Conservation (phyloP, 2,113 vertebrate genomes). For the Parus major region DNA sequence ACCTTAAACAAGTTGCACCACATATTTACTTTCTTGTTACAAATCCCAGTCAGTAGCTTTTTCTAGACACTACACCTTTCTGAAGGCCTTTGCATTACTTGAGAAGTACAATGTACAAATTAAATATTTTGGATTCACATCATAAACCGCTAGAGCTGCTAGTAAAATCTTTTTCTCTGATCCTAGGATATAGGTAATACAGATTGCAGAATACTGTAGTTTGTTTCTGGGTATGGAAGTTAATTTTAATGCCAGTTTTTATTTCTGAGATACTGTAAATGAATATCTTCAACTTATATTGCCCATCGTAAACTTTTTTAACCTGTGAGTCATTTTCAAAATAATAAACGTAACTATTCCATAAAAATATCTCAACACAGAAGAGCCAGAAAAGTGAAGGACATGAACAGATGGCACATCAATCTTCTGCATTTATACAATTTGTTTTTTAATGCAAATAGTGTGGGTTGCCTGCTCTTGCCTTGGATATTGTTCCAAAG, state of each 20-base stretch:
- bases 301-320: conserved; percentile 83
- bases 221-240: conserved; percentile 28
- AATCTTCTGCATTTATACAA: conserved; percentile 88
- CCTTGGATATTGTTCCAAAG: conserved; percentile 86
- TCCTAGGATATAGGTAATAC: background rate
- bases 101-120: background rate
- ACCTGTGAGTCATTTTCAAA: conserved; percentile 85
- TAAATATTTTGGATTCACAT: conserved; percentile 13
- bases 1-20: background rate
- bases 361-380: conserved; percentile 87
- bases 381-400: conserved; percentile 85
- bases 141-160: background rate
- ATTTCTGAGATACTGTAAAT: conserved; percentile 66
- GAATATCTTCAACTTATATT: conserved; percentile 77
- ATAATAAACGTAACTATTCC: conserved; percentile 86
- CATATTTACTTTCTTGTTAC: background rate
- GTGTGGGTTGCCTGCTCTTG: conserved; percentile 84
- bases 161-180: conserved; percentile 11
- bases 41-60: background rate
- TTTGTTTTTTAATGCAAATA: conserved; percentile 90
- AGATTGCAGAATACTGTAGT: background rate
- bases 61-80: background rate
- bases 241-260: conserved; percentile 59
- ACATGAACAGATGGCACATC: conserved; percentile 86
- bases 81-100: background rate